Evolutionary conservation across 2,888 invertebrate genomes (phyloP), one percentile per base, ranked within the genome.

Genomic region (Lapara coniferarum): DNA sequence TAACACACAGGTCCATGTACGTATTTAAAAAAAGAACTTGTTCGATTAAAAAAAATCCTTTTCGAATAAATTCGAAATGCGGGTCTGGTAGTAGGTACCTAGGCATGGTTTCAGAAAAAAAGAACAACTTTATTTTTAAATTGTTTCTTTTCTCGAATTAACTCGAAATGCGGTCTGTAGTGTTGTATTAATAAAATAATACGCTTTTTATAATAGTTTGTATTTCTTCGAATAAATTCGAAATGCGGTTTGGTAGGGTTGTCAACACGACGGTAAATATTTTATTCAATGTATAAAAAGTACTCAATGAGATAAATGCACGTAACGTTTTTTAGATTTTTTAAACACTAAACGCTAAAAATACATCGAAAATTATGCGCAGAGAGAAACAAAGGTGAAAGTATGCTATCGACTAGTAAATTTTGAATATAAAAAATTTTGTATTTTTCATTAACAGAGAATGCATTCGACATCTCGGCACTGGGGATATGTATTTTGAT

Each of bases 341-440:
- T 83, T 80, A 83, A 81, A 80, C 79, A 85, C 85, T 88, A 90
- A 90, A 90, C 87, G 87, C 89, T 89, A 88, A 89, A 90, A 90
- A 90, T 84, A 90, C 87, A 80, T 91, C 87, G 85, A 89, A 91
- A 91, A 90, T 89, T 85, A 91, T 88, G 86, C 87, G 86, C 83
- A 87, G 85, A 87, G 85, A 89, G 66, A 66, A 57, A 88, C 78
- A 77, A 88, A 89, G 74, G 79, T 83, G 85, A 86, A 87, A 66
- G 51, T 84, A 88, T 90, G 89, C 87, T 92, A 92, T 90, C 90
- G 91, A 92, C 92, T 93, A 92, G 85, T 87, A 88, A 91, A 91
- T 90, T 92, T 92, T 85, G 90, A 92, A 91, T 93, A 92, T 92
- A 92, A 92, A 91, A 90, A 85, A 89, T 88, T 91, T 86, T 85